These are phyloP conservation scores for Agrotis segetum DNA, from an alignment of 2,888 invertebrate genomes.

Conservation along the genomic window DNA sequence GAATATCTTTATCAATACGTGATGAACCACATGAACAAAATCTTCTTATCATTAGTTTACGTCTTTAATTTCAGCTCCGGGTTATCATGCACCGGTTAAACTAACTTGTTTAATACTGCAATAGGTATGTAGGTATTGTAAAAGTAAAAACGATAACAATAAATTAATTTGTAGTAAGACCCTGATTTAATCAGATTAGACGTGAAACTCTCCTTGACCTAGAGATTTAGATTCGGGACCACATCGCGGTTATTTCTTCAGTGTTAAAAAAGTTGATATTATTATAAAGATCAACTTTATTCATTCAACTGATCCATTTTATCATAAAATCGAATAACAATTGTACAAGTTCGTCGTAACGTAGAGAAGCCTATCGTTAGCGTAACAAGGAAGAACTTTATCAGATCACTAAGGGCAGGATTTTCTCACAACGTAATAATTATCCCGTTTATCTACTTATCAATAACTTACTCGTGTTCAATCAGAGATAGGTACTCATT, in stretches of 20 bases:
- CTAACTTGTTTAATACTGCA: not conserved
- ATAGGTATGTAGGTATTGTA: constrained; percentile 13
- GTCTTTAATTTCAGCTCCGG: constrained; percentile 10
- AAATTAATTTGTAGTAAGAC: constrained; percentile 33
- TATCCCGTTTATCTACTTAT: not conserved
- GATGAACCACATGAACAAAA: not conserved
- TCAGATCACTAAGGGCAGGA: not conserved
- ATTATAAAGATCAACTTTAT: no score
- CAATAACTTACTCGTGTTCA: not conserved
- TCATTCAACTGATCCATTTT: not conserved
- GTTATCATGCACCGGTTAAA: constrained; percentile 2
- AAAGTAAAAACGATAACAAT: constrained; percentile 35
- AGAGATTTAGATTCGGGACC: constrained; percentile 27
- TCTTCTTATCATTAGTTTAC: constrained; percentile 6
- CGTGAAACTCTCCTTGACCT: constrained; percentile 50
- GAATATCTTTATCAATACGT: constrained; percentile 15
- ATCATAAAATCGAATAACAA: not conserved
- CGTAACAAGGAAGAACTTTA: not conserved
- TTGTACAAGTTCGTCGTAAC: not conserved
- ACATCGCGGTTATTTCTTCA: constrained; percentile 4
- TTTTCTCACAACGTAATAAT: not conserved
- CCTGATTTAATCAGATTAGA: constrained; percentile 59
- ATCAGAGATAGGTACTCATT: not conserved
- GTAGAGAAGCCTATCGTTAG: not conserved
- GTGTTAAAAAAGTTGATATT: constrained; percentile 11